Base-by-base conservation (phyloP, 2,888 invertebrate species). In the Tetrapedia diversipes region DNA sequence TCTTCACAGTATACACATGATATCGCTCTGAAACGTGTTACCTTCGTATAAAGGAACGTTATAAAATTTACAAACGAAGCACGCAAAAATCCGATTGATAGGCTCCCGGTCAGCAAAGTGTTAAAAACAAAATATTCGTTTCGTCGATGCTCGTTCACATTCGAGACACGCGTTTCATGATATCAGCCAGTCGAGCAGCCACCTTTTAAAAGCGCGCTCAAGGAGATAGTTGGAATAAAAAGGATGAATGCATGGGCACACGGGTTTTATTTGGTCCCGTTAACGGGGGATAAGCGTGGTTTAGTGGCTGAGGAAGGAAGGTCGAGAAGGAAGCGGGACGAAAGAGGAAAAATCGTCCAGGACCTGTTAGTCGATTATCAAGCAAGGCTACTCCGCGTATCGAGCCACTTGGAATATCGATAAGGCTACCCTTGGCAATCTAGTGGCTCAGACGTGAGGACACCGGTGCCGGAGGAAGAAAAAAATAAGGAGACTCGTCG, bases 361-460 rank as follows among this genome's bases (percentile, higher is more conserved):
- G 22, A 41, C 39, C 32, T 22, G 32, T 53, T 64, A 41, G 51
- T 41, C 29, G 64, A 53, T 64, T 51, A 53, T 53, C 16, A 22
- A n/a, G 27, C 11, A 29, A 14, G 29, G 27, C 53, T 53, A 39
- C 11, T 10, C 29, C 0, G 7, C 47, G 49, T 27, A 61, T 61
- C 37, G 47, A 14, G 4, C 14, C 7, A 49, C 4, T 37, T 61
- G 7, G 14, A 61, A 61, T 34, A 61, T 61, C 24, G 47, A 61
- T 61, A 57, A 57, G 11, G 57, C 14, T n/a, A 34, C 22, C 10
- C 2, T n/a, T n/a, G 45, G 32, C 10, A 11, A 47, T 61, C 32
- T 45, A 61, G 43, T 19, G 10, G 6, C 32, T 2, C 10, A 24
- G 22, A 32, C 22, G 16, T 19, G 19, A 22, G 29, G 43, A 29